These are phyloP conservation scores for Ia io DNA, from an alignment of 2,113 vertebrate species.

Conservation along the genomic window DNA sequence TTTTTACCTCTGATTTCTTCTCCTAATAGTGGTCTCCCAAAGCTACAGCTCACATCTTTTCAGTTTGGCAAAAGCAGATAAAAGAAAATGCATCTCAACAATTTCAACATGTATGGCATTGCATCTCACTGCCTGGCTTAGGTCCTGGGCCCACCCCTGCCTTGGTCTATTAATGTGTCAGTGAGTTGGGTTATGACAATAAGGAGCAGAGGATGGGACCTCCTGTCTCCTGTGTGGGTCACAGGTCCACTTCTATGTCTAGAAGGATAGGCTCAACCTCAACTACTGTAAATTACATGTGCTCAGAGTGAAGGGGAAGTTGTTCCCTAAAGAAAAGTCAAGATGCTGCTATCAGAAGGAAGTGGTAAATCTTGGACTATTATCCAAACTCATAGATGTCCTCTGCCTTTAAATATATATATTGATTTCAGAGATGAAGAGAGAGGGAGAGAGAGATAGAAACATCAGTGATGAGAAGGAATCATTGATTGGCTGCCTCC, in stretches of 20 bases:
- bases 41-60: not conserved
- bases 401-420: no score
- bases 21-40: not conserved
- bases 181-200: no score
- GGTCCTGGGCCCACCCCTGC: not conserved
- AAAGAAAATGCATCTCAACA: not conserved
- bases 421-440: no score
- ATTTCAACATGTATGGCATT: not conserved
- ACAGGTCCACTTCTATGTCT: not conserved
- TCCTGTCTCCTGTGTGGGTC: rapidly evolving
- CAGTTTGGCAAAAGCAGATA: not conserved
- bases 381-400: not conserved
- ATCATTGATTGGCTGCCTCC: no score
- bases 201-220: no score
- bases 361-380: not conserved
- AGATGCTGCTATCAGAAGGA: not conserved
- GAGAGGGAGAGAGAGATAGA: no score
- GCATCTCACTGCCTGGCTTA: not conserved
- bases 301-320: not conserved
- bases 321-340: not conserved
- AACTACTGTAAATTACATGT: not conserved
- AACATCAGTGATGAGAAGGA: no score
- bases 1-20: not conserved
- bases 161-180: not conserved
- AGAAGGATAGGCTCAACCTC: not conserved